phyloP scores from a whole-genome alignment of 2,797 vertebrate species.

The Rachycentron canadum region DNA sequence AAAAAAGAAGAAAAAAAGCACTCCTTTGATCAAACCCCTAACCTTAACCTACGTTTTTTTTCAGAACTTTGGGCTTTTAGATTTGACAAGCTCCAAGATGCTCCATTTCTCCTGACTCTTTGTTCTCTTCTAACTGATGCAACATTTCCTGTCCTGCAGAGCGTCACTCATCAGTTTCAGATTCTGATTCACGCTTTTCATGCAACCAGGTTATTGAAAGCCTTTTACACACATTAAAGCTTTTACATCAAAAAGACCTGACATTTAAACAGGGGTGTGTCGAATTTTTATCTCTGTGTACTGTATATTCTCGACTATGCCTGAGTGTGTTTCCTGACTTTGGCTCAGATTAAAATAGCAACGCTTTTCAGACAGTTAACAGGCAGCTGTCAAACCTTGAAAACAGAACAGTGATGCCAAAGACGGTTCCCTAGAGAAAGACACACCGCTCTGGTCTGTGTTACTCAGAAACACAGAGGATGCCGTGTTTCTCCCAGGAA shows the following conservation, averaged over 20 bases:
- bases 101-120: slow-evolving; percentile 20
- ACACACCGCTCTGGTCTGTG: slow-evolving; percentile 53
- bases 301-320: slow-evolving; percentile 50
- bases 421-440: slow-evolving; percentile 68
- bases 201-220: too few relatives aligned
- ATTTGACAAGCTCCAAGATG: slow-evolving; percentile 33
- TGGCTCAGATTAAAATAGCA: slow-evolving; percentile 71
- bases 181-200: too few relatives aligned
- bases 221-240: too few relatives aligned
- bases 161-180: slow-evolving; percentile 15
- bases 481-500: slow-evolving; percentile 49
- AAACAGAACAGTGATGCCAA: slow-evolving; percentile 63
- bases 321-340: slow-evolving; percentile 60
- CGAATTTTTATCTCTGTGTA: not conserved
- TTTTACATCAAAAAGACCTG: not conserved
- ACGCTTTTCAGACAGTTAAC: slow-evolving; percentile 65
- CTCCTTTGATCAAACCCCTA: slow-evolving; percentile 5
- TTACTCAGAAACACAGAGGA: slow-evolving; percentile 57
- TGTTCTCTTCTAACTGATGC: slow-evolving; percentile 16
- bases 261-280: not conserved
- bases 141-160: slow-evolving; percentile 47
- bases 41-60: slow-evolving; percentile 5
- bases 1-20: not conserved
- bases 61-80: slow-evolving; percentile 2
- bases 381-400: slow-evolving; percentile 78